These are phyloP conservation scores for Trinorchestia longiramus DNA, from an alignment of 1,140 invertebrate species.

Conservation along the genomic window DNA sequence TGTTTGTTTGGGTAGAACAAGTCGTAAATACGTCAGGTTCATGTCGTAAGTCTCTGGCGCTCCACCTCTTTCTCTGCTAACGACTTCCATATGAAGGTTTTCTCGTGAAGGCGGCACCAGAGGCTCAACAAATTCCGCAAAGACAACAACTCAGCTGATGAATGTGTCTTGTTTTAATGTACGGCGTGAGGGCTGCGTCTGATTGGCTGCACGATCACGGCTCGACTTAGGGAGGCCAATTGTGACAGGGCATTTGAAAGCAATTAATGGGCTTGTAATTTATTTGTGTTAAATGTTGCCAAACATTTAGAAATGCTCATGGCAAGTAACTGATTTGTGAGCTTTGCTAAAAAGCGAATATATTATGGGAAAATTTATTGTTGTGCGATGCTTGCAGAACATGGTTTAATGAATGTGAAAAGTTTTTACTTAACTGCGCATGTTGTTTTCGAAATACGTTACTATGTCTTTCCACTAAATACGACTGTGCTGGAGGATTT, in stretches of 20 bases:
- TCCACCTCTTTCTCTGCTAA: slow-evolving; percentile 39
- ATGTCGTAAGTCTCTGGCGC: slow-evolving; percentile 29
- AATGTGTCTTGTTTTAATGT: background rate
- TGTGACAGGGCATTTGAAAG: background rate
- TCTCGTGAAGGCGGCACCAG: slow-evolving; percentile 18
- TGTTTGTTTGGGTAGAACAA: slow-evolving; percentile 46
- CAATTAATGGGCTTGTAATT: background rate
- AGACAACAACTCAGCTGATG: slow-evolving; percentile 28
- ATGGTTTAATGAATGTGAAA: background rate
- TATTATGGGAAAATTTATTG: background rate
- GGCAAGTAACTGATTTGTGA: background rate
- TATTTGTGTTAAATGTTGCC: background rate
- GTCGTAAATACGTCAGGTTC: slow-evolving; percentile 50
- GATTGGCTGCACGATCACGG: background rate
- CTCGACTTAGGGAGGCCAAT: background rate
- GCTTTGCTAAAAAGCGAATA: background rate
- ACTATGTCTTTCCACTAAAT: background rate
- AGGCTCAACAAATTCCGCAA: slow-evolving; percentile 44
- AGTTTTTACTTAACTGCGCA: background rate
- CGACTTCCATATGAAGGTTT: slow-evolving; percentile 51
- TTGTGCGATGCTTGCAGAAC: background rate
- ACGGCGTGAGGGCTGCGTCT: background rate
- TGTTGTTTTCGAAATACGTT: background rate
- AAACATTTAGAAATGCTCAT: background rate
- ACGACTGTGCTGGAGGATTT: background rate